Conservation (phyloP, 2,888 invertebrate species). For the Choristoneura rosaceana region DNA sequence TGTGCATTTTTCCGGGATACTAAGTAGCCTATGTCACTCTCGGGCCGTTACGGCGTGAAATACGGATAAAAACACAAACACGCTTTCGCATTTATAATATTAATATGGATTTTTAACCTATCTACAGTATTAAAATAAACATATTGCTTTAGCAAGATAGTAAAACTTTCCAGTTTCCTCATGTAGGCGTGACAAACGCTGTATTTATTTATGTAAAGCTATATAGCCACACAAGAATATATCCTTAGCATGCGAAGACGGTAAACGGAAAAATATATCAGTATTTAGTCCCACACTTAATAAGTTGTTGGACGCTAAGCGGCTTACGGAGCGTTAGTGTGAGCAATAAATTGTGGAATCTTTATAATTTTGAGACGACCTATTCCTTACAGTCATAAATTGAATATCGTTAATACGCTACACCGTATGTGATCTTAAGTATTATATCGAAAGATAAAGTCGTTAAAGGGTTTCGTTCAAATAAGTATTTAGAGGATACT, state of each 20-base stretch:
- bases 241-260: conserved; percentile 54
- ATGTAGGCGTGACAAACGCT: conserved; percentile 19
- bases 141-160: background rate
- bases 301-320: conserved; percentile 81
- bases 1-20: no score
- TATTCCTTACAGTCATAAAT: conserved; percentile 79
- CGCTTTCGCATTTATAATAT: no score
- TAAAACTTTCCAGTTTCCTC: background rate
- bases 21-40: no score
- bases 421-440: conserved; percentile 68
- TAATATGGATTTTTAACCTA: no score
- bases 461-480: conserved; percentile 64
- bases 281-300: conserved; percentile 82
- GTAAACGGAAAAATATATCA: conserved; percentile 76
- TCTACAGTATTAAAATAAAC: background rate
- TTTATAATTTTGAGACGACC: conserved; percentile 81
- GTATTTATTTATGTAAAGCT: conserved; percentile 22
- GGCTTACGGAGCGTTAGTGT: conserved; percentile 67
- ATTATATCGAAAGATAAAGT: conserved; percentile 76
- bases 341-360: conserved; percentile 82
- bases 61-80: no score
- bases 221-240: conserved; percentile 42
- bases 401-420: conserved; percentile 79
- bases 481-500: conserved; percentile 57
- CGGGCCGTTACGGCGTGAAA: no score